These are phyloP conservation scores for Saimiri boliviensis DNA, from an alignment of 2,113 vertebrate genomes.

Conservation along the genomic window DNA sequence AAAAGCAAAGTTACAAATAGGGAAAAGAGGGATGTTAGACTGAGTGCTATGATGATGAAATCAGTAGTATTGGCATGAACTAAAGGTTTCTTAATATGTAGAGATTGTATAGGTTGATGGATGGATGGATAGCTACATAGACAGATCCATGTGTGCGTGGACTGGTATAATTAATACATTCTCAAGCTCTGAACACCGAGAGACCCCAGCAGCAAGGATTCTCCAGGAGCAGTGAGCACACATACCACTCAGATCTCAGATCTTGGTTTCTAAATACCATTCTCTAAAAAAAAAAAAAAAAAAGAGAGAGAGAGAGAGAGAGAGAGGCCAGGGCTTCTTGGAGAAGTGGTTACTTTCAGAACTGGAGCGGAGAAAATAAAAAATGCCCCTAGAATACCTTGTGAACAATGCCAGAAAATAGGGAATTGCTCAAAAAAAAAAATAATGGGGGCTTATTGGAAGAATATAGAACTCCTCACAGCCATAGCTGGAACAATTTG, in stretches of 20 bases:
- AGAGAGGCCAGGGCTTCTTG: not conserved
- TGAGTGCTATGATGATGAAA: not conserved
- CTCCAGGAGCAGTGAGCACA: not conserved
- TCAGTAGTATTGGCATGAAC: not conserved
- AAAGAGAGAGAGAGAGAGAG: no score
- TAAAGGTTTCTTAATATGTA: not conserved
- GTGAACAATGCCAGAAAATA: not conserved
- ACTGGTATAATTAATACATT: not conserved
- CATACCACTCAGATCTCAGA: not conserved
- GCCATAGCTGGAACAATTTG: not conserved
- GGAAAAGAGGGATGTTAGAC: not conserved
- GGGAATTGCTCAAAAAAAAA: not conserved
- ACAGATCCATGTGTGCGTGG: not conserved
- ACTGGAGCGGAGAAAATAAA: not conserved
- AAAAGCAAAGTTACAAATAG: not conserved
- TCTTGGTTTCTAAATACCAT: slow-evolving; percentile 40
- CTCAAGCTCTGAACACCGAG: not conserved
- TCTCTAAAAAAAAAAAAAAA: not conserved
- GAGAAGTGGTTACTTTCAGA: not conserved
- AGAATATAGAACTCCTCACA: not conserved
- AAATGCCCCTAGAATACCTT: not conserved
- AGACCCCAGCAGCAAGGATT: not conserved
- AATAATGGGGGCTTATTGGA: not conserved
- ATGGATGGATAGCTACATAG: not conserved
- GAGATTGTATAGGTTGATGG: not conserved